A percentile compares a stretch with the other conserved stretches of the same genome.
Evolutionary conservation across 2,888 invertebrate genomes (phyloP).

Genomic region (Amblyjoppa proteus): DNA sequence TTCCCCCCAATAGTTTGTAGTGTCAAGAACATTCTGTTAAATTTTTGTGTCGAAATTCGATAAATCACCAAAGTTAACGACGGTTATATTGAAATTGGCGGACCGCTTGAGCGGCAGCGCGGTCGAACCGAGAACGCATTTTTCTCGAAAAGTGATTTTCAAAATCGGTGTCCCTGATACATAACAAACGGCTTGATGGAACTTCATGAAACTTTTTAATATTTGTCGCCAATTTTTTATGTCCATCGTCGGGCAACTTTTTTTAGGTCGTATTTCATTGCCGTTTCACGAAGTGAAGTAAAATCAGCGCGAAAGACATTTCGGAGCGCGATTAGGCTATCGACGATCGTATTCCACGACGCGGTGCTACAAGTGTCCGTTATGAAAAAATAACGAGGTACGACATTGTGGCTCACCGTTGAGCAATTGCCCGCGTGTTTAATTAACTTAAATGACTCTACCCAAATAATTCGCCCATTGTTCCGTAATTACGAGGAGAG

Average conservation of each 20-base stretch:
- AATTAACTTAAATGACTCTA: constrained; percentile 57
- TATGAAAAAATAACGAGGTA: neutral
- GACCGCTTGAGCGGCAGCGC: too few species aligned
- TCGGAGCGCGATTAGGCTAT: neutral
- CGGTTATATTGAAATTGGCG: too few species aligned
- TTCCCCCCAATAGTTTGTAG: too few species aligned
- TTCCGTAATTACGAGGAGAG: constrained; percentile 50
- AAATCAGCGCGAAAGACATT: neutral
- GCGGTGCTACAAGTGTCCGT: constrained; percentile 16
- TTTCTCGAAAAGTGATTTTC: too few species aligned
- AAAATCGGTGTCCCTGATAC: too few species aligned
- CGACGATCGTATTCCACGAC: constrained; percentile 7
- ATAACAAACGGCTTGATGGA: too few species aligned
- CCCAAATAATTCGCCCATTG: constrained; percentile 46
- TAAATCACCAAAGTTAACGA: too few species aligned
- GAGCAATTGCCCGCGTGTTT: constrained; percentile 40
- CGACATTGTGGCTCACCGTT: neutral
- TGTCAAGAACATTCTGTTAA: too few species aligned
- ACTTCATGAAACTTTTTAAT: too few species aligned
- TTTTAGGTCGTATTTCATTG: neutral
- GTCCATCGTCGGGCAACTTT: neutral
- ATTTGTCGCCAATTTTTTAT: neutral
- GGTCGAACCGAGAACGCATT: too few species aligned
- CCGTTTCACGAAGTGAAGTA: neutral
- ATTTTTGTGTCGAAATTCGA: too few species aligned